Evolutionary conservation across 1,140 invertebrate genomes (phyloP).

Genomic region (Drosophila dunni): DNA sequence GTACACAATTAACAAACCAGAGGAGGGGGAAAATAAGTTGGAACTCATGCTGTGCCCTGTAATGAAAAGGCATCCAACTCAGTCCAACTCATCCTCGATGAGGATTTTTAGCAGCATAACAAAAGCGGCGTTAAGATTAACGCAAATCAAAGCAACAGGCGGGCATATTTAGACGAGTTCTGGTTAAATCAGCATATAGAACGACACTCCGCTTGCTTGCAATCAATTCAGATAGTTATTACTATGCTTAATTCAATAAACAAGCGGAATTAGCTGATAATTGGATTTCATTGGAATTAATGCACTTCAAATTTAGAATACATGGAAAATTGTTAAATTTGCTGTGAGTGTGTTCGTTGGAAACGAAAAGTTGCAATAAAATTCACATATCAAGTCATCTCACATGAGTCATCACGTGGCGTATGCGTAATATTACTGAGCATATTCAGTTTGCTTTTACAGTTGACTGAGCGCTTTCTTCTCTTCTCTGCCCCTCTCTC

Average conservation of each 20-base stretch:
- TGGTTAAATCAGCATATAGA: slow-evolving; percentile 24
- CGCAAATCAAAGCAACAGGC: slow-evolving; percentile 51
- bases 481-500: neutral
- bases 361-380: slow-evolving; percentile 9
- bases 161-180: slow-evolving; percentile 34
- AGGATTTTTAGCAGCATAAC: slow-evolving; percentile 45
- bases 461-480: slow-evolving; percentile 9
- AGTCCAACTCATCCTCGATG: slow-evolving; percentile 1
- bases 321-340: neutral
- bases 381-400: slow-evolving; percentile 38
- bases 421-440: slow-evolving; percentile 65
- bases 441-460: slow-evolving; percentile 42
- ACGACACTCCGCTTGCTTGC: slow-evolving; percentile 12
- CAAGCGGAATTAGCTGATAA: slow-evolving; percentile 12
- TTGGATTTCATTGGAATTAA: neutral
- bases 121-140: slow-evolving; percentile 61
- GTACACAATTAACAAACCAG: slow-evolving; percentile 54
- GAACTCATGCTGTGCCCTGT: slow-evolving; percentile 53
- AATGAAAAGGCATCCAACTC: slow-evolving; percentile 45
- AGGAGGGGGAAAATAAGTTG: neutral
- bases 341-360: neutral
- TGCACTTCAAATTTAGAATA: neutral
- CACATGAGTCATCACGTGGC: slow-evolving; percentile 57
- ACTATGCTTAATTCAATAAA: neutral
- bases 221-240: slow-evolving; percentile 1